Evolutionary conservation across 2,113 vertebrate species (phyloP).

Genomic region (Onychostruthus taczanowskii): DNA sequence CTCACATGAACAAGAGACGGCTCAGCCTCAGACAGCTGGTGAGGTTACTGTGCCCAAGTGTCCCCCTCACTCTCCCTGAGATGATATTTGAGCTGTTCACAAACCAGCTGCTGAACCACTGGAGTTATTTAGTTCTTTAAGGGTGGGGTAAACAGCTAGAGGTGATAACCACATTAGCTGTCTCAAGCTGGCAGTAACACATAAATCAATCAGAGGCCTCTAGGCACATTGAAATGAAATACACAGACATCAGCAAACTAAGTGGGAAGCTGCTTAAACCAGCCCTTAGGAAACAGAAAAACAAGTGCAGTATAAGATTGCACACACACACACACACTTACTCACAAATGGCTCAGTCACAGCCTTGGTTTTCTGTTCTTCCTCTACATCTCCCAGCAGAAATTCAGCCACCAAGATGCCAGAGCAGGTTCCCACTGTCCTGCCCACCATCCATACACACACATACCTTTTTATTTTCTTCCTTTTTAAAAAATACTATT

Average conservation of each 20-base stretch:
- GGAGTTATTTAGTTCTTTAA: conserved; percentile 43
- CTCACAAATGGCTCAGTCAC: not conserved
- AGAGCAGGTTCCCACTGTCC: not conserved
- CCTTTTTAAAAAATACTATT: not conserved
- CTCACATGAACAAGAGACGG: not conserved
- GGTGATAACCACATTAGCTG: conserved; percentile 60
- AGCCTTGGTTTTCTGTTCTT: not conserved
- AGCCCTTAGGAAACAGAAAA: not conserved
- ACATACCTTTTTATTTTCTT: not conserved
- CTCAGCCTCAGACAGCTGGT: not conserved
- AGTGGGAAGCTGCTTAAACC: not conserved
- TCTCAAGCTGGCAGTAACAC: conserved; percentile 29
- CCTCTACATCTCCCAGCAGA: not conserved
- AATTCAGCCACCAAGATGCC: not conserved
- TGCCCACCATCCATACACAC: not conserved
- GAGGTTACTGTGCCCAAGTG: not conserved
- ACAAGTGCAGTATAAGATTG: not conserved
- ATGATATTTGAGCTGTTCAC: conserved; percentile 42
- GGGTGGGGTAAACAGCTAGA: conserved; percentile 56
- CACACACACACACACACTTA: not conserved
- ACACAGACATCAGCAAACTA: not conserved
- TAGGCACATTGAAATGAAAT: conserved; percentile 3
- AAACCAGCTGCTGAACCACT: conserved; percentile 54
- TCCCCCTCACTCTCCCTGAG: not conserved
- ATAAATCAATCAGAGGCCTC: conserved; percentile 51